Percentiles rank a stretch among this genome's conserved stretches.
phyloP scores from a whole-genome alignment of 1,140 invertebrate genomes.

The Laodelphax striatellus region DNA sequence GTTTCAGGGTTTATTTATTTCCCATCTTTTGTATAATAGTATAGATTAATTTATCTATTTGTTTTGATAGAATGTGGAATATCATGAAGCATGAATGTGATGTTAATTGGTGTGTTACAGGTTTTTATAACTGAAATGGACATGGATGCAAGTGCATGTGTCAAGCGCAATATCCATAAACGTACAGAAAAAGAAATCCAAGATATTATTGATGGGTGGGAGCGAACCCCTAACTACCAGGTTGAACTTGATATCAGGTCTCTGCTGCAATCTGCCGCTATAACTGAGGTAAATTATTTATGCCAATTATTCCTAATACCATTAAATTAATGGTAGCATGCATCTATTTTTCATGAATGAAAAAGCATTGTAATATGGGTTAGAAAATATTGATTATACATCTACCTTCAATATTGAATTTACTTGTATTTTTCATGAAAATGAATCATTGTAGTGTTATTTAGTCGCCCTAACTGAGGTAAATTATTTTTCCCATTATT shows the following conservation, averaged over 20 bases:
- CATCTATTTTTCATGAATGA: neutral
- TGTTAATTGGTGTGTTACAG: conserved; percentile 36
- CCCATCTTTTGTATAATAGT: no score
- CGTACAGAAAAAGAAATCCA: conserved; percentile 68
- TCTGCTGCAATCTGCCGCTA: conserved; percentile 66
- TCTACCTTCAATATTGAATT: no score
- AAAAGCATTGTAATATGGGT: no score
- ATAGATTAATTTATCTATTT: no score
- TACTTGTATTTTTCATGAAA: no score
- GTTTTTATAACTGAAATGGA: conserved; percentile 83
- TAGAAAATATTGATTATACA: no score
- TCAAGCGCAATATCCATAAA: conserved; percentile 74
- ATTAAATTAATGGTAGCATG: conserved; percentile 2
- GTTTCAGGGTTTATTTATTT: no score
- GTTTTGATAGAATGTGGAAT: no score
- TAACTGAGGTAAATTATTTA: conserved; percentile 42
- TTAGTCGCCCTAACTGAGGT: no score
- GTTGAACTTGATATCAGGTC: conserved; percentile 62
- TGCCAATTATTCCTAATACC: neutral
- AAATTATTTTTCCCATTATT: no score
- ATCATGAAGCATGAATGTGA: neutral
- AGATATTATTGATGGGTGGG: conserved; percentile 62
- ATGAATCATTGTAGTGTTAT: no score
- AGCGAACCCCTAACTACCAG: conserved; percentile 56
- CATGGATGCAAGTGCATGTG: conserved; percentile 61